Base-by-base conservation (phyloP, 2,797 vertebrate genomes). In the Urocyon cinereoargenteus region DNA sequence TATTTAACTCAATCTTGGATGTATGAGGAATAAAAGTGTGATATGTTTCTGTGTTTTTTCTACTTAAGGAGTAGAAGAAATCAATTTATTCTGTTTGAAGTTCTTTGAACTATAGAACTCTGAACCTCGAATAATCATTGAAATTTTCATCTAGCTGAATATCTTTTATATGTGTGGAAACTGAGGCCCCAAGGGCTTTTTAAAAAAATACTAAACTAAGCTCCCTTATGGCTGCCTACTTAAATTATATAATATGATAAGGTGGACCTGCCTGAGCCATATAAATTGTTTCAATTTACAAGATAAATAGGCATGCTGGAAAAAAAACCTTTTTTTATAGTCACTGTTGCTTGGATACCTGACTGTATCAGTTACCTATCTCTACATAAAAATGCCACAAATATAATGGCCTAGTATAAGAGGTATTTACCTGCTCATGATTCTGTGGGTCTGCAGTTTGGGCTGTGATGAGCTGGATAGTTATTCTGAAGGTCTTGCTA, bases 261-360 rank as follows among this genome's bases (percentile, higher is more conserved):
- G 45, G 28, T n/a, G 13, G 21, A 66, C 12, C 61, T 85, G 5
- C 34, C 78, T 59, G n/a, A 91, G 59, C 66, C 83, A 5, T 84
- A 59, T n/a, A 88, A 90, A 91, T 87, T 96, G 11, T 92, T 90
- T 89, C 77, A 92, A 64, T n/a, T 85, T 78, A 57, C 31, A 96
- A 13, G 49, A 77, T 26, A 93, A 97, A 94, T 84, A 64, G 15
- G 15, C 45, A 79, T 72, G 6, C 34, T 96, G 12, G 78, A 12
- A 34, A 45, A 21, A 73, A 59, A 31, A 53, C 34, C 34, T 4
- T 11, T 68, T 26, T 96, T 89, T 90, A 24, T 2, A 45, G 14
- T 90, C 62, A 4, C 34, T 87, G 55, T 72, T 78, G 36, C 79
- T 87, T 89, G 12, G n/a, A 83, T 59, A 82, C 36, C 22, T 88